These are phyloP conservation scores for Melinaea marsaeus DNA, from an alignment of 2,888 invertebrate genomes.

Conservation along the genomic window DNA sequence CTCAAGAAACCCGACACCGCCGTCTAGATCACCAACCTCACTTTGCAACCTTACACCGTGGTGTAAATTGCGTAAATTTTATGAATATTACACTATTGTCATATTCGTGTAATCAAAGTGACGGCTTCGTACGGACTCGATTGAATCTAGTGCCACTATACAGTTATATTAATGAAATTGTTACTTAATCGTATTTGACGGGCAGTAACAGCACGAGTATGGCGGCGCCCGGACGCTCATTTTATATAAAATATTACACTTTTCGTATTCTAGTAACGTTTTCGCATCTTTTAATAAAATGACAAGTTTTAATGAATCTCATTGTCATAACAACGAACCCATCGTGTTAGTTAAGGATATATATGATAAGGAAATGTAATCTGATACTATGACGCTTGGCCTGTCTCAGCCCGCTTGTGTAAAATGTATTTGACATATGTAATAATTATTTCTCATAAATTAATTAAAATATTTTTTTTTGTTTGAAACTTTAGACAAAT, in stretches of 20 bases:
- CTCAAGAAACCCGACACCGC: slow-evolving; percentile 75
- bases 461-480: too few species aligned
- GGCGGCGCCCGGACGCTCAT: not conserved
- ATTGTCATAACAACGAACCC: not conserved
- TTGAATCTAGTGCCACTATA: too few species aligned
- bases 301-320: not conserved
- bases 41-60: slow-evolving; percentile 20
- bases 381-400: not conserved
- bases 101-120: not conserved
- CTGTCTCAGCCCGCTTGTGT: not conserved
- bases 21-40: slow-evolving; percentile 54
- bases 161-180: too few species aligned
- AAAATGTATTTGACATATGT: not conserved
- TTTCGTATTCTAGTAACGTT: too few species aligned
- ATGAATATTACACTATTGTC: too few species aligned
- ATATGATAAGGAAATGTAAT: not conserved
- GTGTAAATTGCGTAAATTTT: not conserved
- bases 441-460: not conserved
- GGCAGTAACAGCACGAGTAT: too few species aligned
- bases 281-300: too few species aligned
- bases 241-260: too few species aligned
- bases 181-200: too few species aligned
- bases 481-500: too few species aligned
- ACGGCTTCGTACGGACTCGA: too few species aligned
- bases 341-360: not conserved